Base-by-base conservation (phyloP, 1,140 invertebrate species). In the Monochamus saltuarius region DNA sequence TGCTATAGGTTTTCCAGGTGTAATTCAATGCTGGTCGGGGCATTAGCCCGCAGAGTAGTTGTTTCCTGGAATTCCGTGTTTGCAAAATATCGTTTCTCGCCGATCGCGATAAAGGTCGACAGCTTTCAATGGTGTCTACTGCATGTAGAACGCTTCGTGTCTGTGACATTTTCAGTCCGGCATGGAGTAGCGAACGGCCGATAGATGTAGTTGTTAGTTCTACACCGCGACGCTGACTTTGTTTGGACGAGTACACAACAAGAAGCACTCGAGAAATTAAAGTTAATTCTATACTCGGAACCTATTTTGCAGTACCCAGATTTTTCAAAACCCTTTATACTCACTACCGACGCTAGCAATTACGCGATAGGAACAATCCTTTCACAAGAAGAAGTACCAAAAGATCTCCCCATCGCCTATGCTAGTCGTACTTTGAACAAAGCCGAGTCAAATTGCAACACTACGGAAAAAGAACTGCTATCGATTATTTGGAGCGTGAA, bases 211-310 rank as follows among this genome's bases (percentile, higher is more conserved):
- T n/a, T n/a, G n/a, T n/a, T n/a, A n/a, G n/a, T n/a, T n/a, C n/a
- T n/a, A n/a, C n/a, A n/a, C n/a, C n/a, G n/a, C n/a, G 45, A 62
- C 17, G 13, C 4, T 9, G 51, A 65, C 39, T 39, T 65, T 13
- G 42, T 13, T 17, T 53, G 64, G 75, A 74, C 34, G 71, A 3
- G 29, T 77, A 11, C 75, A 69, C 1, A 75, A 71, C 0, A 75
- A 77, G 36, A 77, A 73, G 2, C 39, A n/a, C 56, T 61, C 38
- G 7, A 64, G 34, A 39, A 19, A n/a, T 56, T 36, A 14, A 56
- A 64, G 56, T 37, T 61, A 40, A 17, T 64, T 14, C 22, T 64
- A 42, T 56, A 38, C 0, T 47, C 46, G 9, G 59, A 46, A n/a
- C 29, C 60, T 1, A 36, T 69, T 9, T 54, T 67, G 38, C 1